A percentile compares a stretch with the other conserved stretches of the same genome.
phyloP scores from a whole-genome alignment of 2,888 invertebrate species.

The Frankliniella fusca region DNA sequence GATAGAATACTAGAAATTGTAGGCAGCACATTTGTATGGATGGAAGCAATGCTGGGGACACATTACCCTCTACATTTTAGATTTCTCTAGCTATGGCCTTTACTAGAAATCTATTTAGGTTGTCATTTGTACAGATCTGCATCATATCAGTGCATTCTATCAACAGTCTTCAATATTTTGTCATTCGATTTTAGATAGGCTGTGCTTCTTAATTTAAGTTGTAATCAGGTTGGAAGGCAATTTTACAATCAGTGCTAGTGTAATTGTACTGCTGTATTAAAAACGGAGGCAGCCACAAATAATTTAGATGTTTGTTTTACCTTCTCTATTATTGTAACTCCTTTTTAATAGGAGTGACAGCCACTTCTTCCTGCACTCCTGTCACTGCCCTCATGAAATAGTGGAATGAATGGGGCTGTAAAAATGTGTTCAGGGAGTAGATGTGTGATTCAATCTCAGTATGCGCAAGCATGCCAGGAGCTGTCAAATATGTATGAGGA shows the following conservation, averaged over 20 bases:
- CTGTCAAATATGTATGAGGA: too few species aligned
- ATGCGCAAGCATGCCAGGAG: not conserved
- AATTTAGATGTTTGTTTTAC: not conserved
- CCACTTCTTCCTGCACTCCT: not conserved
- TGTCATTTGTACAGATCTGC: not conserved
- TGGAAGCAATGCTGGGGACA: too few species aligned
- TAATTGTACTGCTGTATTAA: not conserved
- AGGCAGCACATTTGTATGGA: too few species aligned
- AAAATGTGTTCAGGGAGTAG: not conserved
- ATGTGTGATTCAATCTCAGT: not conserved
- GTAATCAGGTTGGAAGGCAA: not conserved
- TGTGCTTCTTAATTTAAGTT: not conserved
- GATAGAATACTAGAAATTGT: too few species aligned
- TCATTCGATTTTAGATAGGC: not conserved
- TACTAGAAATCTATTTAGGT: too few species aligned
- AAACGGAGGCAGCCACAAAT: not conserved
- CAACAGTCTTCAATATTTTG: not conserved
- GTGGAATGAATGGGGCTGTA: not conserved
- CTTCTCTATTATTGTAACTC: not conserved
- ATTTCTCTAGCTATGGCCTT: too few species aligned
- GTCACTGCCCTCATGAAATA: not conserved
- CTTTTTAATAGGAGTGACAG: not conserved
- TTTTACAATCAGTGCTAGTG: not conserved
- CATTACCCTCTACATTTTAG: too few species aligned
- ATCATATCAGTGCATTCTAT: conserved; percentile 1